Evolutionary conservation across 2,113 vertebrate species (phyloP).

Genomic region (Agelaius tricolor): DNA sequence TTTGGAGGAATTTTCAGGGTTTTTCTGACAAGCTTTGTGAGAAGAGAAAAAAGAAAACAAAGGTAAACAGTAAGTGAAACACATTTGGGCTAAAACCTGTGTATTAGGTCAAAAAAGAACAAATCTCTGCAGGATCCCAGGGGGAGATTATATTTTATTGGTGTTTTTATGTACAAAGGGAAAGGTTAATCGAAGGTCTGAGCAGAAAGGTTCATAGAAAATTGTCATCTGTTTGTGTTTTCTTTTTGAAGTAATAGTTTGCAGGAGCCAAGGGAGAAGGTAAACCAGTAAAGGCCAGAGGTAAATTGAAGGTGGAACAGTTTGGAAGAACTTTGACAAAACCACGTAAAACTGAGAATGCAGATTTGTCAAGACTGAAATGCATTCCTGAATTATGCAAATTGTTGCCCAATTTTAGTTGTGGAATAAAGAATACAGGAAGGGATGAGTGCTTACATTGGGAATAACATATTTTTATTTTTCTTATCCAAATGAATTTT

Average conservation of each 20-base stretch:
- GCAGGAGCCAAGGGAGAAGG: constrained; percentile 24
- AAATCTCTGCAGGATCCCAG: constrained; percentile 41
- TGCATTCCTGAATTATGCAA: not conserved
- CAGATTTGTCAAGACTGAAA: not conserved
- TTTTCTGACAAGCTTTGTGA: not conserved
- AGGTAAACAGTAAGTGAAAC: constrained; percentile 17
- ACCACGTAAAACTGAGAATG: not conserved
- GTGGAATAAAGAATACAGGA: not conserved
- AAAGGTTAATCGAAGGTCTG: constrained; percentile 64
- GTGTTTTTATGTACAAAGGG: constrained; percentile 54
- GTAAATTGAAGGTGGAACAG: constrained; percentile 21
- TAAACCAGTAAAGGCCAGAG: constrained; percentile 21
- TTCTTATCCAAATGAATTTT: constrained; percentile 6
- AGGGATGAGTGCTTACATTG: not conserved
- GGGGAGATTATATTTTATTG: constrained; percentile 41
- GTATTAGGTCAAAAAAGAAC: constrained; percentile 40
- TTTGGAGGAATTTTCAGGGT: not conserved
- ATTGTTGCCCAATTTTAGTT: not conserved
- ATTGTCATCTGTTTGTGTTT: constrained; percentile 57
- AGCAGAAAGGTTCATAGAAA: constrained; percentile 42
- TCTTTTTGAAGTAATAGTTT: constrained; percentile 52
- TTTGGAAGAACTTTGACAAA: constrained; percentile 13
- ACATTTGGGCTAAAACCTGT: not conserved
- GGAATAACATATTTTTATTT: not conserved
- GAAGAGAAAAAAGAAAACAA: not conserved